Conservation (phyloP, 2,888 invertebrate genomes). For the Caenorhabditis panamensis region DNA sequence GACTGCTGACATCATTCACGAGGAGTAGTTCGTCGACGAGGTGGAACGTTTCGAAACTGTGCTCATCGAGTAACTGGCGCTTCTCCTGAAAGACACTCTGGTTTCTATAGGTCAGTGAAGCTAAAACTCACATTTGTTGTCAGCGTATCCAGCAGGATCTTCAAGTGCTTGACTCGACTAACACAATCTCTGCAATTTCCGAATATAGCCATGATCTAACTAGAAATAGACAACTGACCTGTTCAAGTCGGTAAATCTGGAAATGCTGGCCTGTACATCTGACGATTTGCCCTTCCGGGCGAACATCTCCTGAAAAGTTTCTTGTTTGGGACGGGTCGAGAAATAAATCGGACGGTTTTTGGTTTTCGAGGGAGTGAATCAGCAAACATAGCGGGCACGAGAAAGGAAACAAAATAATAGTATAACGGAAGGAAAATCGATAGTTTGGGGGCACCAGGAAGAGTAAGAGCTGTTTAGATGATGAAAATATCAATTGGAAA, state of each 20-base stretch:
- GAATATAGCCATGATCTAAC: not conserved
- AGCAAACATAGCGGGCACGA: slow-evolving; percentile 43
- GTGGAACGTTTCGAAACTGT: slow-evolving; percentile 80
- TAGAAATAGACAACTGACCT: slow-evolving; percentile 36
- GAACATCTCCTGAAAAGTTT: slow-evolving; percentile 37
- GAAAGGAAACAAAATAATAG: slow-evolving; percentile 4
- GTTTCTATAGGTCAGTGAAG: no score
- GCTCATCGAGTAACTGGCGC: slow-evolving; percentile 78
- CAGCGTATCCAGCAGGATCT: slow-evolving; percentile 69
- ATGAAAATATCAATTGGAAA: not conserved
- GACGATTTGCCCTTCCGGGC: slow-evolving; percentile 77
- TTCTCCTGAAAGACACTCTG: slow-evolving; percentile 71
- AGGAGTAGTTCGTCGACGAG: slow-evolving; percentile 78
- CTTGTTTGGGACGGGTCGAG: not conserved
- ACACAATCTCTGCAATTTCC: slow-evolving; percentile 62
- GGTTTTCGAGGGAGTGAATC: slow-evolving; percentile 30
- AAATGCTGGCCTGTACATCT: slow-evolving; percentile 73
- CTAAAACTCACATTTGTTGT: slow-evolving; percentile 66
- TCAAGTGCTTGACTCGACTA: slow-evolving; percentile 74
- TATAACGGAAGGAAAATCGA: slow-evolving; percentile 16
- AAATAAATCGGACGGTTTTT: slow-evolving; percentile 6
- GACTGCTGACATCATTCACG: slow-evolving; percentile 75
- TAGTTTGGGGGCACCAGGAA: not conserved
- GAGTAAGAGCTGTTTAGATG: not conserved
- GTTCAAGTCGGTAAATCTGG: slow-evolving; percentile 75